phyloP scores from a whole-genome alignment of 2,797 vertebrate genomes.

The Esox masquinongy region DNA sequence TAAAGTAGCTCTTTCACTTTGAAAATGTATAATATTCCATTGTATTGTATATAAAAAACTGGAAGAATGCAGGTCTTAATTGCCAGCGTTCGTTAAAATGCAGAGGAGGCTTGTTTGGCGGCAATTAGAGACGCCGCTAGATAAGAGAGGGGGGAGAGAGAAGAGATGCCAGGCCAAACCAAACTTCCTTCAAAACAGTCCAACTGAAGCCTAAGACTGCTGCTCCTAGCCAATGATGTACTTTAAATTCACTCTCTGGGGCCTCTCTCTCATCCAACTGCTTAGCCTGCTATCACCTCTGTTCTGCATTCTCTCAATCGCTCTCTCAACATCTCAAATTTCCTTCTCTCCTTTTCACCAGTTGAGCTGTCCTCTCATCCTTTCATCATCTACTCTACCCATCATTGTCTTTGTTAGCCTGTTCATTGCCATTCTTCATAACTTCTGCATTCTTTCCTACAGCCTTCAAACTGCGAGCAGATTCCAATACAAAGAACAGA shows the following conservation, averaged over 20 bases:
- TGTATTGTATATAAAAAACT: constrained; percentile 22
- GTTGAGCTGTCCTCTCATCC: not conserved
- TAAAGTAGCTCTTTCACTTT: constrained; percentile 12
- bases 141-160: constrained; percentile 29
- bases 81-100: constrained; percentile 29
- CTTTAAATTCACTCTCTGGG: constrained; percentile 8
- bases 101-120: constrained; percentile 29
- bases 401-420: too few species aligned
- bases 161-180: constrained; percentile 11
- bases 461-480: not conserved
- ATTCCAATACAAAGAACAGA: not conserved
- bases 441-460: not conserved
- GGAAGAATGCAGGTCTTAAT: constrained; percentile 38
- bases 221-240: not conserved
- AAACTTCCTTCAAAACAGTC: constrained; percentile 29
- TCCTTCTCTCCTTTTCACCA: not conserved
- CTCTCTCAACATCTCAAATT: too few species aligned
- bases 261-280: not conserved
- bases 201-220: constrained; percentile 1
- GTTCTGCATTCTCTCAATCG: not conserved
- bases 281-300: not conserved
- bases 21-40: constrained; percentile 30
- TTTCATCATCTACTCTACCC: not conserved
- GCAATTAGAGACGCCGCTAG: constrained; percentile 34
- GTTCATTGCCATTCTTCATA: not conserved